phyloP scores from a whole-genome alignment of 2,888 invertebrate species.

The Romanomermis culicivorax region DNA sequence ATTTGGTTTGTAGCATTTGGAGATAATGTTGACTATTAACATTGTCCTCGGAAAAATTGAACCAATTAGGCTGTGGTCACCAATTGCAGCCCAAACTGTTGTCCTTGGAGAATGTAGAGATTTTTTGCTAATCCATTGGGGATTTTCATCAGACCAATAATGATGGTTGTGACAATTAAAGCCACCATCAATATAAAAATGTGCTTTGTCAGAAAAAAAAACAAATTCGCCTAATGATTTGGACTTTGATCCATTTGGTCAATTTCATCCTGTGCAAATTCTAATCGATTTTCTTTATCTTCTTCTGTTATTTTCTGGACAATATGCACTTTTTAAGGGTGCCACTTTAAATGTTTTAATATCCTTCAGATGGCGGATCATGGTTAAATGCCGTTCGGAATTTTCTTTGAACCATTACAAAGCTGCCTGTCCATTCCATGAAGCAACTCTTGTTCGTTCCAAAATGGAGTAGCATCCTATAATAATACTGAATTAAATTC shows the following conservation, averaged over 20 bases:
- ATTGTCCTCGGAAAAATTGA: neutral
- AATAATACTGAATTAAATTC: neutral
- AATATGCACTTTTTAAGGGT: neutral
- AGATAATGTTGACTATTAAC: constrained; percentile 8
- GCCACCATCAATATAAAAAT: no score
- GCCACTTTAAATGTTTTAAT: neutral
- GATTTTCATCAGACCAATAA: constrained; percentile 1
- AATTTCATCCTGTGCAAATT: neutral
- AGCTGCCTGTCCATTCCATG: constrained; percentile 1
- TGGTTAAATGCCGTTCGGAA: neutral
- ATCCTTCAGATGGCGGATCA: neutral
- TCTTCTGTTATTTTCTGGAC: neutral
- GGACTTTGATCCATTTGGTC: neutral
- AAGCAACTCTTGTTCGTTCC: neutral
- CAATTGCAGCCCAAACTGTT: constrained; percentile 5
- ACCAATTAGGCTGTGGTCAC: neutral
- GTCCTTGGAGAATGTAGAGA: neutral
- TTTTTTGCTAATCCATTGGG: neutral
- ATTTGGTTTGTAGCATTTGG: constrained; percentile 11
- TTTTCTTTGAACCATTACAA: neutral
- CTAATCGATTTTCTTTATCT: constrained; percentile 3
- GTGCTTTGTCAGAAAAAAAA: constrained; percentile 2
- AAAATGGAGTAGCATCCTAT: neutral
- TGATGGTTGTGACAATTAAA: neutral
- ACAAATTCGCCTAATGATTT: neutral